phyloP scores from a whole-genome alignment of 2,113 vertebrate genomes.

The Ictidomys tridecemlineatus region DNA sequence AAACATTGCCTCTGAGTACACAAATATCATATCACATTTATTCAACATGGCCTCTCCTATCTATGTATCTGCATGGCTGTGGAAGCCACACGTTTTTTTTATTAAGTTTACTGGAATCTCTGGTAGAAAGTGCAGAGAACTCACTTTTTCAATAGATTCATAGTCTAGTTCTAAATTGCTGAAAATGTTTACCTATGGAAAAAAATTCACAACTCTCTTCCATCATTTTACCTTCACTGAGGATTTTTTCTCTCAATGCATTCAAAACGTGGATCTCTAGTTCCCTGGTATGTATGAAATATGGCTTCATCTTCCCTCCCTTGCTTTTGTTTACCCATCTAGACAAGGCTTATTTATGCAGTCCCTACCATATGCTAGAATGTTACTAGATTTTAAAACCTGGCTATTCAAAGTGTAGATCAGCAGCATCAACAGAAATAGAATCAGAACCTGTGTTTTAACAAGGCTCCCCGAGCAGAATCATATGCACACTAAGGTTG shows the following conservation, averaged over 20 bases:
- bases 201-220: not conserved
- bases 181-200: constrained; percentile 12
- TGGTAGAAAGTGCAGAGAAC: not conserved
- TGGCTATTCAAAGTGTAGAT: not conserved
- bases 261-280: constrained; percentile 17
- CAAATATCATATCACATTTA: not conserved
- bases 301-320: not conserved
- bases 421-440: not conserved
- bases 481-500: not conserved
- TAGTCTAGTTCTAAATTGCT: not conserved
- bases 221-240: constrained; percentile 25
- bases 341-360: not conserved
- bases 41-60: not conserved
- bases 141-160: not conserved
- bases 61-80: not conserved
- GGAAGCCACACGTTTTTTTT: not conserved
- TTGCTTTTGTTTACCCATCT: not conserved
- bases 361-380: not conserved
- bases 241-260: not conserved
- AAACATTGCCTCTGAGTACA: not conserved
- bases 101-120: not conserved
- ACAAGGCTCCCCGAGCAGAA: not conserved
- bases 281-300: not conserved
- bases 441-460: not conserved
- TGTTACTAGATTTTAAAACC: not conserved